A percentile compares a stretch with the other conserved stretches of the same genome.
Evolutionary conservation across 2,113 vertebrate genomes (phyloP).

Genomic region (Aspidoscelis tigris): DNA sequence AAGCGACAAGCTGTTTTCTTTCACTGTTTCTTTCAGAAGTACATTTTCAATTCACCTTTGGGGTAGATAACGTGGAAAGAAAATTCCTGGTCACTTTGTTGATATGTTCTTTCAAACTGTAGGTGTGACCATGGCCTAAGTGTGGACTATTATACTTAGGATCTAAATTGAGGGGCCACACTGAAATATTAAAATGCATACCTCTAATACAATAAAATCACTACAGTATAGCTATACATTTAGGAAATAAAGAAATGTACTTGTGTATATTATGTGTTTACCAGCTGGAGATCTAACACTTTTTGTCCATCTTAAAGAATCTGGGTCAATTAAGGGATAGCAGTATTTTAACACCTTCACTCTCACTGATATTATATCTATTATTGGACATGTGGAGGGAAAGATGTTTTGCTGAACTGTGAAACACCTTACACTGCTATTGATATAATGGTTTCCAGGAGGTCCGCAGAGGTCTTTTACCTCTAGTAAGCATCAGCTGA

Average conservation of each 20-base stretch:
- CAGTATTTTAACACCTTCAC: slow-evolving; percentile 85
- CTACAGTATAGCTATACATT: not conserved
- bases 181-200: not conserved
- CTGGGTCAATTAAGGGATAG: slow-evolving; percentile 83
- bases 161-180: too few species aligned
- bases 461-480: slow-evolving; percentile 75
- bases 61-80: too few species aligned
- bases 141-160: too few species aligned
- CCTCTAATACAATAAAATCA: not conserved
- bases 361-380: slow-evolving; percentile 84
- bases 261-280: slow-evolving; percentile 70
- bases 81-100: too few species aligned
- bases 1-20: too few species aligned
- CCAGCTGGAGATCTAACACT: slow-evolving; percentile 76
- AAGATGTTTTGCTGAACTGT: slow-evolving; percentile 78
- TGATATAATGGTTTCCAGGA: slow-evolving; percentile 71
- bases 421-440: slow-evolving; percentile 73
- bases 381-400: slow-evolving; percentile 81
- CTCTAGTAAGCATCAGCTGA: slow-evolving; percentile 73
- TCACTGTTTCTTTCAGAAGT: too few species aligned
- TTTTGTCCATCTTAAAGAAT: slow-evolving; percentile 82
- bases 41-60: too few species aligned
- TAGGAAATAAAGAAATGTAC: not conserved
- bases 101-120: too few species aligned
- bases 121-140: too few species aligned